Percentiles rank a stretch among this genome's conserved stretches.
Conservation (phyloP, 2,113 vertebrate genomes). For the Hypocryptadius cinnamomeus region DNA sequence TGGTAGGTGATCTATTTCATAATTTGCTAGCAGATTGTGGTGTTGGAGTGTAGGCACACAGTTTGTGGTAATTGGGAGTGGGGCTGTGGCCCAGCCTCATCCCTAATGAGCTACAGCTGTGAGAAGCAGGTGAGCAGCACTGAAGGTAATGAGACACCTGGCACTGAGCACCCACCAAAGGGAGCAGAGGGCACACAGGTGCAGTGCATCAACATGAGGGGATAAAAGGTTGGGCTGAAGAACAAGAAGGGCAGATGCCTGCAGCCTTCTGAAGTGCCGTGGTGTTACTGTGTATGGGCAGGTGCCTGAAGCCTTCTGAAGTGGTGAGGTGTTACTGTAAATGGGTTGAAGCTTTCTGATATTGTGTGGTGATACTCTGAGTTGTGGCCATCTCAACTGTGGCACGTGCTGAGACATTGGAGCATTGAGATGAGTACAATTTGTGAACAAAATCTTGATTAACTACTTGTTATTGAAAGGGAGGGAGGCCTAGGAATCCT, state of each 20-base stretch:
- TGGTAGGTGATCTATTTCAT: neutral
- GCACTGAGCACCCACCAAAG: neutral
- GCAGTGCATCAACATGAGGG: neutral
- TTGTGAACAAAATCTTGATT: neutral
- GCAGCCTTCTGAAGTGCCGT: too few relatives aligned
- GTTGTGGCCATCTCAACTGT: neutral
- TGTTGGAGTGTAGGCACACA: neutral
- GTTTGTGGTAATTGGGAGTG: neutral
- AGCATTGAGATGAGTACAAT: neutral
- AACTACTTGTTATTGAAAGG: neutral
- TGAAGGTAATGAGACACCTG: neutral
- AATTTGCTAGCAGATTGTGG: neutral
- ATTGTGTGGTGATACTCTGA: neutral
- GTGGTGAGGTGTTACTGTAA: fast-evolving
- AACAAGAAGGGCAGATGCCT: neutral
- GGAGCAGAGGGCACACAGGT: neutral
- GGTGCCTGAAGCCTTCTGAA: neutral
- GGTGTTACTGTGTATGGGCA: too few relatives aligned
- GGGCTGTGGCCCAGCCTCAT: neutral
- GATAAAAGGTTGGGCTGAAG: neutral
- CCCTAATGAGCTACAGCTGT: neutral
- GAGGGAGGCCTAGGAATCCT: neutral
- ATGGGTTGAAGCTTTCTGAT: neutral
- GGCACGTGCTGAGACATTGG: neutral
- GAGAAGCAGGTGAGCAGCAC: neutral